Percentiles rank a stretch among this genome's conserved stretches.
Conservation (phyloP, 2,797 vertebrate genomes). For the Hozukius guyotensis region DNA sequence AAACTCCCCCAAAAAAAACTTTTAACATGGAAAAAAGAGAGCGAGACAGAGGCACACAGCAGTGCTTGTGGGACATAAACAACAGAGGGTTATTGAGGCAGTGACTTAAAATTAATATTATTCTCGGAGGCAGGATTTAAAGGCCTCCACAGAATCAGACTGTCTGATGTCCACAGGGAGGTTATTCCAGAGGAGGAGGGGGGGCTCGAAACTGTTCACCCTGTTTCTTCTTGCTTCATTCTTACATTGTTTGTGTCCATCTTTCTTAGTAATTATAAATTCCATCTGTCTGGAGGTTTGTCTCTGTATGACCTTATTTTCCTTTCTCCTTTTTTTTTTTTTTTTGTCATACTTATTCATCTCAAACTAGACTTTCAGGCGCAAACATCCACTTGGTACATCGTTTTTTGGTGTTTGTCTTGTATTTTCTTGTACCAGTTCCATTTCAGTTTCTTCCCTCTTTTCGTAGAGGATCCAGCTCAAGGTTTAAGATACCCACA, state of each 20-base stretch:
- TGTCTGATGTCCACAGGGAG: not conserved
- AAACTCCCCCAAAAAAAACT: no score
- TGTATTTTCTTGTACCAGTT: slow-evolving; percentile 44
- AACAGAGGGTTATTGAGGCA: no score
- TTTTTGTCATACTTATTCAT: slow-evolving; percentile 31
- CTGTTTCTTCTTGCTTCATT: not conserved
- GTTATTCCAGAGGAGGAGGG: no score
- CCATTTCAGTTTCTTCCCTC: slow-evolving; percentile 53
- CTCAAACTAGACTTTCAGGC: slow-evolving; percentile 6
- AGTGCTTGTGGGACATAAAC: no score
- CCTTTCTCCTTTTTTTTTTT: not conserved
- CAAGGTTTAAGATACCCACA: slow-evolving; percentile 73
- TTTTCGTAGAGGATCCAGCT: slow-evolving; percentile 55
- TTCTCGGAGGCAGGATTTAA: no score
- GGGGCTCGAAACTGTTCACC: not conserved
- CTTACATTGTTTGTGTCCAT: not conserved
- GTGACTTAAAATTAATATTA: no score
- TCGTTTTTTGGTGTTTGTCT: slow-evolving; percentile 35
- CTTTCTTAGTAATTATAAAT: slow-evolving; percentile 25
- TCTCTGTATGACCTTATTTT: not conserved
- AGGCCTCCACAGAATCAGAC: no score
- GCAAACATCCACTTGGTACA: slow-evolving; percentile 3
- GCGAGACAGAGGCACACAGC: no score
- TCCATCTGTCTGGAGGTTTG: slow-evolving; percentile 23
- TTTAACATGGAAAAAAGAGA: no score